Evolutionary conservation across 1,140 invertebrate genomes (phyloP), one percentile per base, ranked within the genome.

Genomic region (Nymphalis io): DNA sequence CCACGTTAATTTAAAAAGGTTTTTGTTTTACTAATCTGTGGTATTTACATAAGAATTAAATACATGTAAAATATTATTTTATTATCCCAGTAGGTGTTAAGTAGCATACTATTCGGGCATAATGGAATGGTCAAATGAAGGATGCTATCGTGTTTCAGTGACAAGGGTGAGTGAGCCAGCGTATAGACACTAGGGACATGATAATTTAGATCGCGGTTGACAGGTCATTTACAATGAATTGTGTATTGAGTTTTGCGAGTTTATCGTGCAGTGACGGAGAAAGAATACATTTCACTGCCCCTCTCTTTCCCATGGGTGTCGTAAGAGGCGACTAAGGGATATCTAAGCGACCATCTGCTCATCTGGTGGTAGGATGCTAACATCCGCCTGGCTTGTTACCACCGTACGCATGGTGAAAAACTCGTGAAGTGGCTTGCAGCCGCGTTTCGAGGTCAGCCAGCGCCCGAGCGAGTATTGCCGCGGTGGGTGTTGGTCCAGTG

Each of bases 141-240:
- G n/a, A n/a, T 46, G n/a, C 15, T 46, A n/a, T 46, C 42, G 15
- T 44, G 42, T 44, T 44, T 46, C 42, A 18, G 42, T 46, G 42
- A 46, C 15, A 46, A 46, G 42, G 42, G 15, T 46, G 42, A 46
- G n/a, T 46, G 4, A 16, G 42, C 42, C 13, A 3, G 42, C 6
- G 27, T 33, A 33, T 33, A 8, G 27, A n/a, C 42, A 3, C 42
- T 16, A 16, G 42, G 42, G 42, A 46, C n/a, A 4, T 18, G 6
- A 46, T 46, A 46, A n/a, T 46, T 46, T 46, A 46, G 42, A 6
- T n/a, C 13, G 15, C 42, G n/a, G n/a, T 46, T 46, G 42, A n/a
- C 42, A 46, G 42, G 15, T n/a, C 42, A 46, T n/a, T 46, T 16
- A n/a, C 42, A 46, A 46, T n/a, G 42, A 15, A 46, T 11, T n/a